phyloP scores from a whole-genome alignment of 2,888 invertebrate species.

The Strigamia transsilvanica region DNA sequence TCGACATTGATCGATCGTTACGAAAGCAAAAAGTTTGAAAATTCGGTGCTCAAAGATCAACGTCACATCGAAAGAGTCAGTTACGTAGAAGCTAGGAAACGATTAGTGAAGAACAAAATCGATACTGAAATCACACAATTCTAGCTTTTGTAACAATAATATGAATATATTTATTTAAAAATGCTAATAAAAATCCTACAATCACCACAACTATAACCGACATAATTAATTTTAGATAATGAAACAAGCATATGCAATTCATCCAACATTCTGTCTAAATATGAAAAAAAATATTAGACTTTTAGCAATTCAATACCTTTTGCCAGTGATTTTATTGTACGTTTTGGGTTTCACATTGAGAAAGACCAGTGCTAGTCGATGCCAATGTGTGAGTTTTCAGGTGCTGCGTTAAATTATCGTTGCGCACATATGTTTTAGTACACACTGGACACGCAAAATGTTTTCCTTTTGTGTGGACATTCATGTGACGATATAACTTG shows the following conservation, averaged over 20 bases:
- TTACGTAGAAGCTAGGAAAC: conserved; percentile 4
- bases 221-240: neutral
- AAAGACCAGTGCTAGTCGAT: conserved; percentile 32
- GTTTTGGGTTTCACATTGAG: conserved; percentile 2
- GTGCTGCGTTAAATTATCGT: conserved; percentile 52
- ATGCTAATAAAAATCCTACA: neutral
- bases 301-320: neutral
- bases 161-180: neutral
- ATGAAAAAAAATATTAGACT: neutral
- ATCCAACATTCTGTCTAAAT: neutral
- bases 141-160: neutral
- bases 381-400: conserved; percentile 51
- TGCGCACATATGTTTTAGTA: conserved; percentile 48
- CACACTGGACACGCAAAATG: conserved; percentile 51
- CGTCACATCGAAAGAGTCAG: neutral
- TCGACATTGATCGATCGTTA: conserved; percentile 1
- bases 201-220: neutral
- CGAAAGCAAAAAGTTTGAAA: conserved; percentile 16
- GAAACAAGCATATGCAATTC: neutral
- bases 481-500: conserved; percentile 52
- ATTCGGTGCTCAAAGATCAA: neutral
- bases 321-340: neutral
- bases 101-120: neutral
- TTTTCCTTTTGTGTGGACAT: conserved; percentile 51
- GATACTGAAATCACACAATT: neutral